These are phyloP conservation scores for Coleophora flavipennella DNA, from an alignment of 2,888 invertebrate genomes.

Conservation along the genomic window DNA sequence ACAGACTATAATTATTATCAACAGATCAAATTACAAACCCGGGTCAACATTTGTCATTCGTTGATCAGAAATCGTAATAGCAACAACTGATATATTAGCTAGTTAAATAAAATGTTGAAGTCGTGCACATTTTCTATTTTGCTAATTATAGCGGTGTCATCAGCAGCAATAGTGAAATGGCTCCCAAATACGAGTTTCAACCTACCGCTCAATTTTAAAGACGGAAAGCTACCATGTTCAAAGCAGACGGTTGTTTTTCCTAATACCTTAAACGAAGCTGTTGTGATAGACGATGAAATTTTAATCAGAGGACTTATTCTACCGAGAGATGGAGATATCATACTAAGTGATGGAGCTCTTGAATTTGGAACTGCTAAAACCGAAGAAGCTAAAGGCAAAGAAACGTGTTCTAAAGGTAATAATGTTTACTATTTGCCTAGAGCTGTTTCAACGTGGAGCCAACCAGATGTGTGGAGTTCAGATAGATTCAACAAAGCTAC, in stretches of 20 bases:
- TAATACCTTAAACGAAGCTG: conserved; percentile 30
- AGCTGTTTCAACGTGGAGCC: conserved; percentile 39
- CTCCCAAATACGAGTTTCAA: conserved; percentile 48
- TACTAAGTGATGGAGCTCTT: conserved; percentile 38
- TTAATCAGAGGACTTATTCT: conserved; percentile 40
- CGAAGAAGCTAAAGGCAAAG: conserved; percentile 29
- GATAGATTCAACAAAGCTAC: conserved; percentile 54
- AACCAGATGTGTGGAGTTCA: conserved; percentile 58
- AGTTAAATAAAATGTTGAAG: conserved; percentile 5
- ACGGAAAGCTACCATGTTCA: conserved; percentile 49
- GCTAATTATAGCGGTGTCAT: conserved; percentile 18
- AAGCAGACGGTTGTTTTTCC: conserved; percentile 54
- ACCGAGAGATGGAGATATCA: conserved; percentile 50
- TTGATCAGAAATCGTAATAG: conserved; percentile 22
- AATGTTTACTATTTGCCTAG: conserved; percentile 43
- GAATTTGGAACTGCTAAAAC: conserved; percentile 30
- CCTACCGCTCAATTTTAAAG: conserved; percentile 42
- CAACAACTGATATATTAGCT: conserved; percentile 1
- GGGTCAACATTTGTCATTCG: conserved; percentile 22
- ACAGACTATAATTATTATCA: no score
- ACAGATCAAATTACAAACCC: no score
- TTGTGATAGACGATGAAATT: conserved; percentile 32
- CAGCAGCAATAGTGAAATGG: conserved; percentile 44
- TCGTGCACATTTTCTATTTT: conserved; percentile 4
- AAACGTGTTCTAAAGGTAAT: conserved; percentile 25